Evolutionary conservation across 2,888 invertebrate species (phyloP).

Genomic region (Agonopterix alstromeriana): DNA sequence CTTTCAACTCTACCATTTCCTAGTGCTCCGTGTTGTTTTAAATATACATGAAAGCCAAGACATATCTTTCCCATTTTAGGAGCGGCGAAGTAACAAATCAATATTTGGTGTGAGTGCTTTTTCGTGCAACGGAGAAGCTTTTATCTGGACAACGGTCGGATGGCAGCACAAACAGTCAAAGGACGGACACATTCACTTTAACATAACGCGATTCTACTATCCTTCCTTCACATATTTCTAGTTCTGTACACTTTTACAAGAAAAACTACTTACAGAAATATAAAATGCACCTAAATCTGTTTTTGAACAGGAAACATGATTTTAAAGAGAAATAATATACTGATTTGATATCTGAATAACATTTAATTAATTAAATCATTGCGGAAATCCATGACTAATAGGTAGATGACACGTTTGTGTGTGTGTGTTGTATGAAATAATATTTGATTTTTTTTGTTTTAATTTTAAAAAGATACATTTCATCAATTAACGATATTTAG

Average conservation of each 20-base stretch:
- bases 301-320: too few species aligned
- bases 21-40: slow-evolving; percentile 27
- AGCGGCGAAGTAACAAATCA: slow-evolving; percentile 72
- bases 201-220: slow-evolving; percentile 48
- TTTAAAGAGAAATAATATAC: too few species aligned
- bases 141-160: slow-evolving; percentile 75
- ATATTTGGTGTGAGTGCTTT: slow-evolving; percentile 77
- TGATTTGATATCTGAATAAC: too few species aligned
- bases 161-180: slow-evolving; percentile 66
- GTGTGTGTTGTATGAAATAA: too few species aligned
- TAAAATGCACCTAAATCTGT: too few species aligned
- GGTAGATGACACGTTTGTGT: too few species aligned
- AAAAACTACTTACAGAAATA: too few species aligned
- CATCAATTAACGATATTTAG: too few species aligned
- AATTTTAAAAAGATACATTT: too few species aligned
- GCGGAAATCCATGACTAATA: too few species aligned
- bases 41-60: slow-evolving; percentile 52
- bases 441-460: too few species aligned
- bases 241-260: not conserved
- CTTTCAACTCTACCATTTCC: slow-evolving; percentile 1
- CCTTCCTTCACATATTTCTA: slow-evolving; percentile 15
- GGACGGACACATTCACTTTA: slow-evolving; percentile 68
- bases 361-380: too few species aligned
- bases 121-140: slow-evolving; percentile 76
- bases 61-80: slow-evolving; percentile 64